Percentiles rank a stretch among this genome's conserved stretches.
These are phyloP conservation scores for Cinclus cinclus DNA, from an alignment of 2,113 vertebrate genomes.

Conservation along the genomic window DNA sequence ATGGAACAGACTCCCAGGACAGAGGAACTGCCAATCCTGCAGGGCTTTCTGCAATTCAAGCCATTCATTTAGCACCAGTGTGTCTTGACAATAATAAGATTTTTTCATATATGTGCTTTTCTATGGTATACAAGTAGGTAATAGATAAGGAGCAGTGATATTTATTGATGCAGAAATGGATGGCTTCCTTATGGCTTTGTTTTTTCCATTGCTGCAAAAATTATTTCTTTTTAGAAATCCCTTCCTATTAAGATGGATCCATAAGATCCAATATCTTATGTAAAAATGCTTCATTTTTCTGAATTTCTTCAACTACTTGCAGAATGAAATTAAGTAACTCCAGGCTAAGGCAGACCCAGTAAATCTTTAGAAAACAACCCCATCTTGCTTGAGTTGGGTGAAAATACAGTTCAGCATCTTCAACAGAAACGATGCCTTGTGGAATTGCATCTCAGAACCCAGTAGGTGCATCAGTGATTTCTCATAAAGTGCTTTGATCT, in stretches of 20 bases:
- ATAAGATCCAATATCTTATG: too few species aligned
- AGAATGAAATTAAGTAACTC: background rate
- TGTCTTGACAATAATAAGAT: background rate
- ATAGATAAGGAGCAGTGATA: background rate
- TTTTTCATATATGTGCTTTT: background rate
- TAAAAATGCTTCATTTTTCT: background rate
- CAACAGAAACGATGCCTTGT: background rate
- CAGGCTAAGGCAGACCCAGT: background rate
- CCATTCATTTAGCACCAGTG: background rate
- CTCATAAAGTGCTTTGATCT: conserved; percentile 10
- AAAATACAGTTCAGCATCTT: background rate
- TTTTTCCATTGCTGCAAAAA: background rate
- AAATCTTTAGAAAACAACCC: background rate
- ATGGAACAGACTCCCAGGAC: background rate
- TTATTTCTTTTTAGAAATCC: background rate
- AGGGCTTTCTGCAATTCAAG: background rate
- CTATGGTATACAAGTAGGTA: background rate
- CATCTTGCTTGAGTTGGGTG: background rate
- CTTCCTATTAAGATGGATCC: background rate
- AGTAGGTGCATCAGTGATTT: background rate
- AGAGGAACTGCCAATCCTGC: background rate
- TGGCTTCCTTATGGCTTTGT: background rate
- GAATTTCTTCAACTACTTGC: background rate
- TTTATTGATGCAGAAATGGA: background rate
- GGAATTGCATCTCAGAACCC: background rate